Conservation (phyloP, 2,113 vertebrate genomes). For the Nanorana parkeri region DNA sequence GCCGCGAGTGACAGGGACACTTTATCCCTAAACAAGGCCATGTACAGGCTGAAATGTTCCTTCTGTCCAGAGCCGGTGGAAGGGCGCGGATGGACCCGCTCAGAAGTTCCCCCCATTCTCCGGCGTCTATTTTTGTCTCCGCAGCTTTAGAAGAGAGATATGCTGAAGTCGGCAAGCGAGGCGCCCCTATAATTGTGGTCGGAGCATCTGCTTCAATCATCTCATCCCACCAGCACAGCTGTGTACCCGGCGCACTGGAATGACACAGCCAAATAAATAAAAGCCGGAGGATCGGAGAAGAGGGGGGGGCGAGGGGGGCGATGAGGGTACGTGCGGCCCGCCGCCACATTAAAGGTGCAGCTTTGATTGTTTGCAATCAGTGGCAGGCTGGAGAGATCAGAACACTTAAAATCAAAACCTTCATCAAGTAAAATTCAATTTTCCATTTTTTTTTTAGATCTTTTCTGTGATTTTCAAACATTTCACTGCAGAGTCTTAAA, state of each 20-base stretch:
- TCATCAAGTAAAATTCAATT: not conserved
- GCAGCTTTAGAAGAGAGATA: not conserved
- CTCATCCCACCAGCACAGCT: constrained; percentile 32
- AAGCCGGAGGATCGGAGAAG: not conserved
- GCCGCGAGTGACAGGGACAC: not conserved
- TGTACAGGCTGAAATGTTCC: too few species aligned
- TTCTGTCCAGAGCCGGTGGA: not conserved
- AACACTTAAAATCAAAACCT: not conserved
- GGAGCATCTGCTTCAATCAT: constrained; percentile 8
- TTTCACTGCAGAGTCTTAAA: too few species aligned
- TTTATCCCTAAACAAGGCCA: not conserved
- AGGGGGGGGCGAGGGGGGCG: not conserved
- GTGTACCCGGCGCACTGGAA: constrained; percentile 3
- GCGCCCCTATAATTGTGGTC: constrained; percentile 44
- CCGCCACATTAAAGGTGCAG: not conserved
- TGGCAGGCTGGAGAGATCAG: not conserved
- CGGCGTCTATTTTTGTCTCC: not conserved
- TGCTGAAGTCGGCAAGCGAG: not conserved
- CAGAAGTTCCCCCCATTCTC: constrained; percentile 6
- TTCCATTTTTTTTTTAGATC: not conserved
- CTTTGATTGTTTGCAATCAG: not conserved
- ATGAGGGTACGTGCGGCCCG: not conserved
- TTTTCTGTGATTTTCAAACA: too few species aligned
- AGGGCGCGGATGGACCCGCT: not conserved
- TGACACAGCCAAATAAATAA: not conserved